Evolutionary conservation across 2,113 vertebrate genomes (phyloP).

Genomic region (Dromaius novaehollandiae): DNA sequence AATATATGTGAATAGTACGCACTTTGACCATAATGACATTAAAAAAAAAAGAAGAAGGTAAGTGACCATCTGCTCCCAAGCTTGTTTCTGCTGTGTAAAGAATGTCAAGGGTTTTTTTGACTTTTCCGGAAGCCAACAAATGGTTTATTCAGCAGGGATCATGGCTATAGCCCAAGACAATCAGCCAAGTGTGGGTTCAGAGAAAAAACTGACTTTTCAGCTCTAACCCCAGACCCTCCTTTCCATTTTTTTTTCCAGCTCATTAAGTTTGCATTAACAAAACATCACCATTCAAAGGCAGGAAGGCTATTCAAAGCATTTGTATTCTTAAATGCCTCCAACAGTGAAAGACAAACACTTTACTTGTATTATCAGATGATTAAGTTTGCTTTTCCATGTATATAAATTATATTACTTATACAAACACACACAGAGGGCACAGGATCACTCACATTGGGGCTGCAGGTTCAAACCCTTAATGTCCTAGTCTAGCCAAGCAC

Average conservation of each 20-base stretch:
- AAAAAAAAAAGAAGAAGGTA: background rate
- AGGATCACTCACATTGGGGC: slow-evolving; percentile 10
- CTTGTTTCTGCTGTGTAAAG: slow-evolving; percentile 48
- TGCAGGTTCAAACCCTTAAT: slow-evolving; percentile 25
- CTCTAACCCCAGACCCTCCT: slow-evolving; percentile 47
- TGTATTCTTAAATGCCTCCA: slow-evolving; percentile 62
- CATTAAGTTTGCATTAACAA: slow-evolving; percentile 67
- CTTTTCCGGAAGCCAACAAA: slow-evolving; percentile 65
- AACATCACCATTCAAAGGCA: slow-evolving; percentile 65
- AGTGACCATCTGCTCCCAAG: slow-evolving; percentile 58
- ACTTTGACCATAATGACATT: slow-evolving; percentile 67
- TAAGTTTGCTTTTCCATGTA: slow-evolving; percentile 60
- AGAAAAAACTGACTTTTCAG: slow-evolving; percentile 65
- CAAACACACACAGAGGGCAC: slow-evolving; percentile 26
- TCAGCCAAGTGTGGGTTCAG: slow-evolving; percentile 53
- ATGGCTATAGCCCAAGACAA: slow-evolving; percentile 52
- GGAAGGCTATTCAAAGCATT: slow-evolving; percentile 62
- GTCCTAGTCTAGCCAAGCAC: background rate
- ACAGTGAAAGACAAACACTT: slow-evolving; percentile 60
- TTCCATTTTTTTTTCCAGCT: slow-evolving; percentile 46
- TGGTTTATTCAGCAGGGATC: slow-evolving; percentile 53
- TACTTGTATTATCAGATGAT: slow-evolving; percentile 61
- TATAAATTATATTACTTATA: slow-evolving; percentile 63
- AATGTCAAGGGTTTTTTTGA: slow-evolving; percentile 59
- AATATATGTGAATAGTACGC: slow-evolving; percentile 51